phyloP scores from a whole-genome alignment of 2,113 vertebrate genomes.

The Xenopus tropicalis region UCB_Xtro_10.0 CM004451.2:57077501-57078000 shows the following conservation, averaged over 20 bases:
- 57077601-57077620: slow-evolving; percentile 71
- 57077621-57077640: slow-evolving; percentile 71
- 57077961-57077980: background rate
- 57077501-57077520: slow-evolving; percentile 19
- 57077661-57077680: slow-evolving; percentile 60
- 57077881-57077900: background rate
- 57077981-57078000: background rate
- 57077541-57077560: slow-evolving; percentile 51
- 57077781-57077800: slow-evolving; percentile 39
- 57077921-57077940: too few relatives aligned
- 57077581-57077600: slow-evolving; percentile 65
- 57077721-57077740: slow-evolving; percentile 74
- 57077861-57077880: slow-evolving; percentile 22
- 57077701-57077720: slow-evolving; percentile 66
- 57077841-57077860: background rate
- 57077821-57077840: slow-evolving; percentile 32
- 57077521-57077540: slow-evolving; percentile 44
- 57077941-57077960: too few relatives aligned
- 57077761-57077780: slow-evolving; percentile 20
- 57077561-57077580: slow-evolving; percentile 51
- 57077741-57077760: slow-evolving; percentile 32
- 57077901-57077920: too few relatives aligned
- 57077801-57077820: slow-evolving; percentile 25
- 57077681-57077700: slow-evolving; percentile 58
- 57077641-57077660: slow-evolving; percentile 54